These are phyloP conservation scores for Tetragonula clypearis DNA, from an alignment of 1,140 invertebrate species.

Conservation along the genomic window DNA sequence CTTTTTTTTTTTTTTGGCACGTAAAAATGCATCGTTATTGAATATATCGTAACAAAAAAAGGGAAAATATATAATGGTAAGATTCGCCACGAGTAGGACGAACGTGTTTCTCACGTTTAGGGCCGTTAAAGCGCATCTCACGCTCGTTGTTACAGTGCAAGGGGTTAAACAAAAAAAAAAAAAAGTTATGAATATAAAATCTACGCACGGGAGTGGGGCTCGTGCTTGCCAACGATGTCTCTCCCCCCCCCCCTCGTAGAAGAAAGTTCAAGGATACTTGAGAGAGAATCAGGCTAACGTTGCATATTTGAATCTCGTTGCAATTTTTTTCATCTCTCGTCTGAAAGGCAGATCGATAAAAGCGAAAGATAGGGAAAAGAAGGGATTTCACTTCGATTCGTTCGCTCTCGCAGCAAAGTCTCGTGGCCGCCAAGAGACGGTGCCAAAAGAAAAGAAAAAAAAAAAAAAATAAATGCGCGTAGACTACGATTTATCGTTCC, in stretches of 20 bases:
- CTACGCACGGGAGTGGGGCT: no score
- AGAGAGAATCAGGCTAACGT: not conserved
- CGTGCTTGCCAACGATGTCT: not conserved
- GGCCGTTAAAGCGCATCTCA: no score
- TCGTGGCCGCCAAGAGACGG: conserved; percentile 65
- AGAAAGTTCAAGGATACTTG: not conserved
- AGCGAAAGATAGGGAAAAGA: not conserved
- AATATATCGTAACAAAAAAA: no score
- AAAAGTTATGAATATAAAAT: not conserved
- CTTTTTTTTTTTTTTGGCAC: no score
- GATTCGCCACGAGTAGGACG: no score
- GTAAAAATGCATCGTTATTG: no score
- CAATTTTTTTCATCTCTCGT: not conserved
- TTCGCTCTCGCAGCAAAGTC: conserved; percentile 60
- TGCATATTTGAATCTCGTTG: not conserved
- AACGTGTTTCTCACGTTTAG: no score
- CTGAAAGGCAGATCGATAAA: not conserved
- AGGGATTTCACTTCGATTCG: conserved; percentile 25
- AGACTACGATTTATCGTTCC: conserved; percentile 54
- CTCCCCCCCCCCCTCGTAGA: not conserved
- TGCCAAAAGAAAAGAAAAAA: conserved; percentile 61
- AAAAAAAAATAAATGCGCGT: conserved; percentile 17
- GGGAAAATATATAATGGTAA: no score
- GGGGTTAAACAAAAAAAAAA: no score
- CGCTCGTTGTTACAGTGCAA: no score